phyloP scores from a whole-genome alignment of 2,888 invertebrate genomes.

The Mythimna ferrago region DNA sequence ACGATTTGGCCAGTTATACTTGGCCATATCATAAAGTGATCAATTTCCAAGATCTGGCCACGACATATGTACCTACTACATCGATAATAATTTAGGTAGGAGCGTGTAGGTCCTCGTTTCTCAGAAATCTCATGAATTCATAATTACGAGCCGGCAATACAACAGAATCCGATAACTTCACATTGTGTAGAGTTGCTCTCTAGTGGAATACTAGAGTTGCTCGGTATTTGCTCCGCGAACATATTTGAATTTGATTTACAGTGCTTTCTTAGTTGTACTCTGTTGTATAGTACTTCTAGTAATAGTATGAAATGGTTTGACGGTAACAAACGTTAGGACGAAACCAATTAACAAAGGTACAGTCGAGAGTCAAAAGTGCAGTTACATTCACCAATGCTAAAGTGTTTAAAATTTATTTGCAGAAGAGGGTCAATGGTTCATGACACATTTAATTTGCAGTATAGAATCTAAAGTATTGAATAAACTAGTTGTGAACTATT shows the following conservation, averaged over 20 bases:
- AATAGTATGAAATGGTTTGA: not conserved
- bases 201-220: constrained; percentile 36
- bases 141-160: constrained; percentile 19
- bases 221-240: constrained; percentile 18
- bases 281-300: constrained; percentile 17
- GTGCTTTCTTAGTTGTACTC: constrained; percentile 25
- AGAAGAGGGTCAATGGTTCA: too few relatives aligned
- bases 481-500: too few relatives aligned
- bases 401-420: too few relatives aligned
- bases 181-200: constrained; percentile 37
- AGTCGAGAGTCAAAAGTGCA: too few relatives aligned
- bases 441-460: too few relatives aligned
- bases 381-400: too few relatives aligned
- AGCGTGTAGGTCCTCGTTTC: not conserved
- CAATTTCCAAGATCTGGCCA: too few relatives aligned
- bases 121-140: constrained; percentile 6
- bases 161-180: constrained; percentile 32
- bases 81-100: not conserved
- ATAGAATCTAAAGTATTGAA: too few relatives aligned
- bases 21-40: too few relatives aligned
- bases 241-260: constrained; percentile 40
- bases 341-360: not conserved
- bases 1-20: too few relatives aligned
- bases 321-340: not conserved
- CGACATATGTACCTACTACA: too few relatives aligned